Base-by-base conservation (phyloP, 2,888 invertebrate genomes). In the Leuctra nigra region DNA sequence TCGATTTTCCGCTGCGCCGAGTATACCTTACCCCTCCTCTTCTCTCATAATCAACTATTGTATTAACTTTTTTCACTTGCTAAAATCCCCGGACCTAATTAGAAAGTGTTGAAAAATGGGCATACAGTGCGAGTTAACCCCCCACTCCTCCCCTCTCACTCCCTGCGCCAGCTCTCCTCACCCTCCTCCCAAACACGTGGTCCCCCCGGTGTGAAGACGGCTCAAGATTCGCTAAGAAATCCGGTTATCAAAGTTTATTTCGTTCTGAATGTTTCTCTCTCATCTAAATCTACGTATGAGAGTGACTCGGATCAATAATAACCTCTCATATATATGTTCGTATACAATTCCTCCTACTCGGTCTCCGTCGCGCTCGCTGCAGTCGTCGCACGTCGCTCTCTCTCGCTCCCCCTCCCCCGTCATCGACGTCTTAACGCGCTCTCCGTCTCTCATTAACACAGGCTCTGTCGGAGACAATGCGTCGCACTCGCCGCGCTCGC, bases 391-490 rank as follows among this genome's bases (percentile, higher is more conserved):
- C n/a, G 41, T 16, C 41, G 20, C n/a, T 18, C n/a, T 18, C 3
- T 16, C 41, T 41, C 18, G 11, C 41, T 41, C 41, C 29, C 44
- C 44, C 56, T 54, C 57, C 50, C n/a, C n/a, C 58, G 54, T 58
- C 54, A 58, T 39, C 23, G 47, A 47, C 47, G 47, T 47, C 47
- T 50, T 50, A 50, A 55, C 59, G 59, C 59, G 55, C 50, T 59
- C n/a, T n/a, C n/a, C n/a, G n/a, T n/a, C n/a, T n/a, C n/a, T n/a
- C n/a, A n/a, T n/a, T n/a, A n/a, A n/a, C n/a, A n/a, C n/a, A n/a
- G n/a, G n/a, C n/a, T n/a, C n/a, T n/a, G n/a, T n/a, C n/a, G n/a
- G n/a, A n/a, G n/a, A n/a, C n/a, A n/a, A n/a, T n/a, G n/a, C n/a
- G n/a, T n/a, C n/a, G n/a, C n/a, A n/a, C 50, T 50, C n/a, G 20